Base-by-base conservation (phyloP, 2,113 vertebrate genomes). In the Calypte anna region DNA sequence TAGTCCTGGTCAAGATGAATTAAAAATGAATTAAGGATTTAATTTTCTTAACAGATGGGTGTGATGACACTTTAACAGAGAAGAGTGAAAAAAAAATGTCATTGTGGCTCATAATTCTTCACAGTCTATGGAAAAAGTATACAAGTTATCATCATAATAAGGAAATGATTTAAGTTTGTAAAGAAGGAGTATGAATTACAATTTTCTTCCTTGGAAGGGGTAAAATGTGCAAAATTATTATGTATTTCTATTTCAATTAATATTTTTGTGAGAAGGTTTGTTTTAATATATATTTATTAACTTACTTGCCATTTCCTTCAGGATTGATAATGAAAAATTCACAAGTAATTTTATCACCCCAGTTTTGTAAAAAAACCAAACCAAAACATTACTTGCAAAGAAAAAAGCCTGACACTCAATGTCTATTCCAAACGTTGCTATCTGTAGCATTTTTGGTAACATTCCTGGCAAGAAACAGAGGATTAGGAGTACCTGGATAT, bases 401-500 rank as follows among this genome's bases (percentile, higher is more conserved):
- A 33, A 22, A 83, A 94, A 79, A 76, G 23, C 24, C 46, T 24
- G n/a, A 44, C 3, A 22, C 61, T 7, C 19, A 90, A 85, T 77
- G 90, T 51, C 46, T 44, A 85, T 77, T 59, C 44, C 38, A 85
- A 91, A 57, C 66, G 61, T 63, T 62, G 61, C 22, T 85, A n/a
- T 92, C 74, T 87, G 66, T 75, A 80, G 46, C 63, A 66, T 70
- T 85, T 85, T 88, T 94, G 91, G 90, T 83, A 78, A 40, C 20
- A 54, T 58, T 86, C 92, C 92, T 74, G 92, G 87, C 1, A 80
- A 91, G 67, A 75, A 86, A 77, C 5, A 83, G 28, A 53, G 17
- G 38, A 22, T 40, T 66, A 13, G 13, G 64, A 90, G 57, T 50
- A 90, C 27, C 55, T 58, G 59, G 79, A 33, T 73, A 68, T 38